Evolutionary conservation across 2,113 vertebrate genomes (phyloP).

Genomic region (Neoarius graeffei): DNA sequence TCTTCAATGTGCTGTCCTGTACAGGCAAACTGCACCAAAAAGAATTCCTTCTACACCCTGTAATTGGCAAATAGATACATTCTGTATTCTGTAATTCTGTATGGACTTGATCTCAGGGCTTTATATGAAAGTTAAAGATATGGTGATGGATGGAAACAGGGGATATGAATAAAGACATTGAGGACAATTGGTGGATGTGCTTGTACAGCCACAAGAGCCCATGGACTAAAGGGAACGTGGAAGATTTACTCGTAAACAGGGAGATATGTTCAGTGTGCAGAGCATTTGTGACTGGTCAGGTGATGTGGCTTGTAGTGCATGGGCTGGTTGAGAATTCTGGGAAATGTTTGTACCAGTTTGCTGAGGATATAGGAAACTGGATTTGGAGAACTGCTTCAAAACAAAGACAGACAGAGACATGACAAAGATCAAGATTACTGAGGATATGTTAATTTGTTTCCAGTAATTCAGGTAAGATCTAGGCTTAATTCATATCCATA

Average conservation of each 20-base stretch:
- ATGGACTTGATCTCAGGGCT: not conserved
- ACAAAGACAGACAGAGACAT: constrained; percentile 5
- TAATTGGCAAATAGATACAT: not conserved
- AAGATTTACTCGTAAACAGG: not conserved
- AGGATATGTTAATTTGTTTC: not conserved
- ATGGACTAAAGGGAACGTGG: not conserved
- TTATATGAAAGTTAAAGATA: not conserved
- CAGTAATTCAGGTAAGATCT: not conserved
- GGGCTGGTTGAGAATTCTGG: not conserved
- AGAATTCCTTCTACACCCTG: not conserved
- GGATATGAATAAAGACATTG: not conserved
- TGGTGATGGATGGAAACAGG: not conserved
- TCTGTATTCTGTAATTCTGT: not conserved
- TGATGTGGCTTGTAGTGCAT: not conserved
- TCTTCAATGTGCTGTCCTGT: no score
- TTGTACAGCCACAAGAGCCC: not conserved
- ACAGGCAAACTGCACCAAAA: not conserved
- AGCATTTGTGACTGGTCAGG: not conserved
- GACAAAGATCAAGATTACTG: not conserved
- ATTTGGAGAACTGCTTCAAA: not conserved
- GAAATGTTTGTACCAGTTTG: not conserved
- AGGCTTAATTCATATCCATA: not conserved
- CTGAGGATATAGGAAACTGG: not conserved
- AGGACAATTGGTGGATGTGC: not conserved
- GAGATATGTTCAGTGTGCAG: not conserved